These are phyloP conservation scores for Loxodonta africana DNA, from an alignment of 2,113 vertebrate species.

Conservation along the genomic window DNA sequence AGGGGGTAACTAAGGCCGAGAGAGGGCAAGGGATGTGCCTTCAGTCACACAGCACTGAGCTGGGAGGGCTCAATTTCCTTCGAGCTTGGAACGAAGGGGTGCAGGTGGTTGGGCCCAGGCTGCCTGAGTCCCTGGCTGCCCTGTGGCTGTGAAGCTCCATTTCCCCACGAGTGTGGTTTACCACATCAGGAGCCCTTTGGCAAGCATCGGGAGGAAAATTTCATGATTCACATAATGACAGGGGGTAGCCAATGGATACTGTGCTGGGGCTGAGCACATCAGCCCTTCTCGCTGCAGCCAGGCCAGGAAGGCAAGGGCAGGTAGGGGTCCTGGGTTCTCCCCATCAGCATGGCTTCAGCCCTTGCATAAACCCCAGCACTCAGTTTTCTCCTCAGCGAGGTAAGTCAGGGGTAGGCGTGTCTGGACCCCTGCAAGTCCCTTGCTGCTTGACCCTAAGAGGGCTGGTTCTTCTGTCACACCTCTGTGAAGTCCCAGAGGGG, in stretches of 20 bases:
- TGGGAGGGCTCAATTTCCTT: not conserved
- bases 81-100: not conserved
- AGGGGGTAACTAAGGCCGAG: not conserved
- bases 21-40: not conserved
- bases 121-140: constrained; percentile 68
- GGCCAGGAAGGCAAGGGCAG: not conserved
- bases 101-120: not conserved
- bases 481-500: not conserved
- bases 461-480: not conserved
- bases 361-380: not conserved
- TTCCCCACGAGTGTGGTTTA: constrained; percentile 80
- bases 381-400: not conserved
- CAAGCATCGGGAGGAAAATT: constrained; percentile 82
- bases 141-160: constrained; percentile 53
- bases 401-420: not conserved
- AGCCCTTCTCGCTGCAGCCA: not conserved
- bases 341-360: not conserved
- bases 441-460: not conserved
- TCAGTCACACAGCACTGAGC: constrained; percentile 22
- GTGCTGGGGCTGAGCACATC: not conserved
- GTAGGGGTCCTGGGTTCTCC: not conserved
- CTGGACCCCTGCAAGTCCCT: not conserved
- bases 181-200: constrained; percentile 82
- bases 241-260: not conserved
- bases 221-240: constrained; percentile 75